These are phyloP conservation scores for Epinephelus fuscoguttatus DNA, from an alignment of 2,113 vertebrate species.

Conservation along the genomic window DNA sequence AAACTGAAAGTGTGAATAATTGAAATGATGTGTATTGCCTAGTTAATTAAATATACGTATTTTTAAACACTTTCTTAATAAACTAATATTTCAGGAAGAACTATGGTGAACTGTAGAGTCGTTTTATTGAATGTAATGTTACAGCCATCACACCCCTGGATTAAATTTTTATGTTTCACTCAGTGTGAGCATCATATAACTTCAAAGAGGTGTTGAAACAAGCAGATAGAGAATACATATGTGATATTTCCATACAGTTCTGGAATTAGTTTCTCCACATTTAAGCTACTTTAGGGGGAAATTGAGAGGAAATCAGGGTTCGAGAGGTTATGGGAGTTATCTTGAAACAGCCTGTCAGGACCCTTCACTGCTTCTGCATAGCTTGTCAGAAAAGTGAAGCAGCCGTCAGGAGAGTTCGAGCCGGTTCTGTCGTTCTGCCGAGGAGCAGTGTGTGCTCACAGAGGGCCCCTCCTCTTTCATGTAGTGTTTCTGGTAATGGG, in stretches of 20 bases:
- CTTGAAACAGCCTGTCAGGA: conserved; percentile 47
- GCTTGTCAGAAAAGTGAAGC: conserved; percentile 55
- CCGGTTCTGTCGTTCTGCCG: conserved; percentile 30
- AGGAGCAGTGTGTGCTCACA: conserved; percentile 35
- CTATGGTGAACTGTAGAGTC: background rate
- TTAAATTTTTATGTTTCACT: background rate
- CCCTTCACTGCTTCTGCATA: conserved; percentile 26
- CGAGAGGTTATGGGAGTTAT: conserved; percentile 55
- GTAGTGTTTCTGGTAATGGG: conserved; percentile 74
- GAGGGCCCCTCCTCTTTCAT: conserved; percentile 68
- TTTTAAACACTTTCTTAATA: background rate
- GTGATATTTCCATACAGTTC: conserved; percentile 1
- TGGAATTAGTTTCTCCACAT: background rate
- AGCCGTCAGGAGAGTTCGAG: conserved; percentile 48
- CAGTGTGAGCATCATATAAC: conserved; percentile 12
- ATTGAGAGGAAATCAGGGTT: conserved; percentile 44
- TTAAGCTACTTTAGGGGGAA: conserved; percentile 12
- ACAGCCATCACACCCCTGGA: background rate
- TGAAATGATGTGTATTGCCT: background rate
- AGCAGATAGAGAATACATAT: conserved; percentile 2
- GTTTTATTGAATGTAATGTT: background rate
- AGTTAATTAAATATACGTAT: background rate
- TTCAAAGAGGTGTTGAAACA: conserved; percentile 26
- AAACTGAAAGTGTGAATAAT: background rate
- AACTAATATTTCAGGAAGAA: background rate